phyloP scores from a whole-genome alignment of 2,888 invertebrate species.

The Phyto melanocephala region DNA sequence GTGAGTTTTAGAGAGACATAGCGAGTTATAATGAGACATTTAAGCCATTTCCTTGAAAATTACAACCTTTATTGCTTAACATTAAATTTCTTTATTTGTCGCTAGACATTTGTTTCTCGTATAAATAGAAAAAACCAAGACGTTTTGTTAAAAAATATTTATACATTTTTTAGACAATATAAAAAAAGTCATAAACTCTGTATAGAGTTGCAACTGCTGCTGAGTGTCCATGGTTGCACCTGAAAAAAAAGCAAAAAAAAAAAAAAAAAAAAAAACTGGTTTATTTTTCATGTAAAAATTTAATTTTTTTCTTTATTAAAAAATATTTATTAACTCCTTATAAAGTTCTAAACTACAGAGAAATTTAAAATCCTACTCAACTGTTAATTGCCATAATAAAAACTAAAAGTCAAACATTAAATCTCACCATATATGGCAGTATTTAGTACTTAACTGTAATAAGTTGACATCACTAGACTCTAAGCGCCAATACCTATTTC shows the following conservation, averaged over 20 bases:
- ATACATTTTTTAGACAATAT: background rate
- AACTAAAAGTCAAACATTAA: background rate
- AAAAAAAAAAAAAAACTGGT: background rate
- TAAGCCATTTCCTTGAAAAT: slow-evolving; percentile 36
- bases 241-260: slow-evolving; percentile 33
- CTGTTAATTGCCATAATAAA: background rate
- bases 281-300: background rate
- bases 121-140: slow-evolving; percentile 57
- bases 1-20: background rate
- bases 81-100: background rate
- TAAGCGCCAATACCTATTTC: background rate
- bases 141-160: slow-evolving; percentile 31
- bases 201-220: background rate
- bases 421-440: background rate
- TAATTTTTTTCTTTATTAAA: background rate
- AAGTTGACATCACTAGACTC: background rate
- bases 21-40: slow-evolving; percentile 30
- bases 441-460: background rate
- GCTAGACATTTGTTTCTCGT: slow-evolving; percentile 19
- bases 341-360: background rate
- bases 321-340: background rate
- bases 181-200: slow-evolving; percentile 11
- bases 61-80: slow-evolving; percentile 44
- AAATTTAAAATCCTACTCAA: slow-evolving; percentile 3
- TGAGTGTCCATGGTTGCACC: slow-evolving; percentile 16